Conservation (phyloP, 2,888 invertebrate genomes). For the Ornithoptera alexandrae region DNA sequence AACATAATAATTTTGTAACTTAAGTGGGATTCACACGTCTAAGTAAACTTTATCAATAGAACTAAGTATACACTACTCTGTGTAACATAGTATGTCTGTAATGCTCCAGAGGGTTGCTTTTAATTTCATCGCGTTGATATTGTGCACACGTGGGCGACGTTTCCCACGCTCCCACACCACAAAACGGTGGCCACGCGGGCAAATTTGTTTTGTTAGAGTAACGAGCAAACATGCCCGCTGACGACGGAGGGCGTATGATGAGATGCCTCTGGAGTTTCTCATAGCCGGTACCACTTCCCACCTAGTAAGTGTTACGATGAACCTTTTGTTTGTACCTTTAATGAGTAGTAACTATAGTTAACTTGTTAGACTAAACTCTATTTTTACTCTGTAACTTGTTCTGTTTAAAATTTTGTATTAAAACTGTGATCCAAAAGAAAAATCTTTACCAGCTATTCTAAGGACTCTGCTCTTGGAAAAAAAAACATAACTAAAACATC, state of each 20-base stretch:
- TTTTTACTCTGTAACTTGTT: no score
- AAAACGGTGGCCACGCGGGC: conserved; percentile 6
- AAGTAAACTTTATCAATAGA: neutral
- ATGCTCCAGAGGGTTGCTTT: neutral
- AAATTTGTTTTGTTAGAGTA: conserved; percentile 29
- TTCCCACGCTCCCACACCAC: conserved; percentile 22
- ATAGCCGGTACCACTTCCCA: conserved; percentile 15
- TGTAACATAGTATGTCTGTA: neutral
- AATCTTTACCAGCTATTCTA: no score
- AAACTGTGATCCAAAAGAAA: no score
- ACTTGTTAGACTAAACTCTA: no score
- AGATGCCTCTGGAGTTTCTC: conserved; percentile 22
- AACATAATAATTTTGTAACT: conserved; percentile 6
- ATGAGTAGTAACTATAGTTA: neutral
- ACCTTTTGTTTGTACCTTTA: conserved; percentile 12
- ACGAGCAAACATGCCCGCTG: conserved; percentile 24
- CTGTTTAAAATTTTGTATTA: no score
- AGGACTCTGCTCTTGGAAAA: no score
- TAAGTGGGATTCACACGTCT: neutral
- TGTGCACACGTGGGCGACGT: conserved; percentile 24
- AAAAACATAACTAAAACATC: no score
- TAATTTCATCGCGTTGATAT: conserved; percentile 12
- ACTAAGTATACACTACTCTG: neutral
- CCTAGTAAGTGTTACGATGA: conserved; percentile 17
- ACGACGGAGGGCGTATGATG: conserved; percentile 20